Evolutionary conservation across 2,888 invertebrate genomes (phyloP).

Genomic region (Chouioia cunea): DNA sequence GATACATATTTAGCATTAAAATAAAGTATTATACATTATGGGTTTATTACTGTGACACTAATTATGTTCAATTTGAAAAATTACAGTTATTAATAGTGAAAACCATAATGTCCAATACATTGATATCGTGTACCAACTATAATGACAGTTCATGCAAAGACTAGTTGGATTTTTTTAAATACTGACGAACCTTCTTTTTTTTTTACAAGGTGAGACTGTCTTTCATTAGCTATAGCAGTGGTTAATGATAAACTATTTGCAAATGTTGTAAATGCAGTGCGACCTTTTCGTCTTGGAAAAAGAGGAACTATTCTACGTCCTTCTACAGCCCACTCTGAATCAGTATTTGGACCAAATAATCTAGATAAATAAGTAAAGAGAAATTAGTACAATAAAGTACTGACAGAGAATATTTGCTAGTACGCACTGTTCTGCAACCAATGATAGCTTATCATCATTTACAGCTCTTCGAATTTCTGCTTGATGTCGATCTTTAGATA

Average conservation of each 20-base stretch:
- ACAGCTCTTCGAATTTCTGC: conserved; percentile 92
- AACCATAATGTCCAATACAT: no score
- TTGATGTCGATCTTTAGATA: conserved; percentile 90
- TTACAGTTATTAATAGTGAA: no score
- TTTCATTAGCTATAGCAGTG: conserved; percentile 76
- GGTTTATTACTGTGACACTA: no score
- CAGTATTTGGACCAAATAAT: conserved; percentile 70
- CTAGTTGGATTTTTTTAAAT: not conserved
- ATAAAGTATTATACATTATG: not conserved
- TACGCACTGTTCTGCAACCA: conserved; percentile 90
- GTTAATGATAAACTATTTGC: conserved; percentile 84
- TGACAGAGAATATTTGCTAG: not conserved
- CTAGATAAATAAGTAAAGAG: conserved; percentile 66
- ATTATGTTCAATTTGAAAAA: no score
- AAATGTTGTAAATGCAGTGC: conserved; percentile 85
- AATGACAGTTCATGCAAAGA: not conserved
- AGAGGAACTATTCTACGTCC: conserved; percentile 87
- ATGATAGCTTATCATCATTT: conserved; percentile 90
- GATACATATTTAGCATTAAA: no score
- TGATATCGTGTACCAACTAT: no score
- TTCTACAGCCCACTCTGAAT: conserved; percentile 87
- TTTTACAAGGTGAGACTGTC: conserved; percentile 64
- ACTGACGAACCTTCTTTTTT: conserved; percentile 41
- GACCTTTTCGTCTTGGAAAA: conserved; percentile 85
- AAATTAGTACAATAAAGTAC: not conserved